Conservation (phyloP, 2,797 vertebrate genomes). For the Hemitrygon akajei region DNA sequence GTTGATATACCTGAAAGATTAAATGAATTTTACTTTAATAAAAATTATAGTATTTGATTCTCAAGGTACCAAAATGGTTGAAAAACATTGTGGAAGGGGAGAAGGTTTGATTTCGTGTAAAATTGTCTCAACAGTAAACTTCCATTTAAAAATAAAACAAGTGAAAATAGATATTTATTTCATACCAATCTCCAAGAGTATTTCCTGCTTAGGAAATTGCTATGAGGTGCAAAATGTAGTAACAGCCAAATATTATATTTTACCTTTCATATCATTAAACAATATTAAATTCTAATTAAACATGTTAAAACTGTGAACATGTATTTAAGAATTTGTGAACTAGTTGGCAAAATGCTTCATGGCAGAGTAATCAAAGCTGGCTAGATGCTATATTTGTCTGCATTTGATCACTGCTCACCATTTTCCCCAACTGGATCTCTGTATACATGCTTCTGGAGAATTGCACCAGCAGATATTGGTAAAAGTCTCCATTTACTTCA, state of each 20-base stretch:
- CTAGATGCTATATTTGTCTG: not conserved
- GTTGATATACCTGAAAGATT: too few relatives aligned
- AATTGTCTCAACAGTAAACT: not conserved
- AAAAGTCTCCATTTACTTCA: not conserved
- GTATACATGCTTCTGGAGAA: not conserved
- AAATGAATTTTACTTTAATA: not conserved
- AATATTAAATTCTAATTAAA: not conserved
- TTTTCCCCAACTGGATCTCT: not conserved
- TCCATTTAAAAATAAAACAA: too few relatives aligned
- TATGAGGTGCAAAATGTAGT: not conserved
- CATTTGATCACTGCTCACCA: slow-evolving; percentile 6
- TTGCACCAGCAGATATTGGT: not conserved
- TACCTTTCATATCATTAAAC: not conserved
- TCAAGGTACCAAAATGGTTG: too few relatives aligned
- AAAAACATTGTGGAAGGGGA: too few relatives aligned
- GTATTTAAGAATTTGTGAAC: not conserved
- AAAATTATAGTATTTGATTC: not conserved
- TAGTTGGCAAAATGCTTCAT: slow-evolving; percentile 29
- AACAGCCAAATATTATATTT: not conserved
- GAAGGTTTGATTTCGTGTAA: not conserved
- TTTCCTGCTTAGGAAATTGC: not conserved
- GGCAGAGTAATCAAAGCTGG: not conserved
- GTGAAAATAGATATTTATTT: not conserved
- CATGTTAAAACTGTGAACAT: not conserved
- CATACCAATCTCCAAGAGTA: not conserved